Evolutionary conservation across 1,140 invertebrate species (phyloP).

Genomic region (Plectus sambesii): DNA sequence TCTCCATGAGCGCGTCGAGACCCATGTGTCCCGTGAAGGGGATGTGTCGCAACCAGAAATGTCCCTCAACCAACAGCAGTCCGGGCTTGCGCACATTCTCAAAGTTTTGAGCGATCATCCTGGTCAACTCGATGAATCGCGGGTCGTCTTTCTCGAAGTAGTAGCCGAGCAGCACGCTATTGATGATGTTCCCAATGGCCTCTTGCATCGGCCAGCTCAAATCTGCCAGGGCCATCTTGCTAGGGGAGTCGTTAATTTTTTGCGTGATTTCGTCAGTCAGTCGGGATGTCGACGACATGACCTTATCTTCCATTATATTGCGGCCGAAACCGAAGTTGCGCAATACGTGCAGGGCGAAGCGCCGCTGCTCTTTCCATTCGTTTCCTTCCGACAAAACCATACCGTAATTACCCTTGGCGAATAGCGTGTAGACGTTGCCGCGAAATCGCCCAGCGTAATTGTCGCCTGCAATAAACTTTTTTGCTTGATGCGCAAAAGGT

Average conservation of each 20-base stretch:
- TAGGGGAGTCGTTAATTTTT: constrained; percentile 4
- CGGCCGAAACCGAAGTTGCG: constrained; percentile 27
- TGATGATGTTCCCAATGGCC: constrained; percentile 16
- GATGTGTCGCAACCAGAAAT: too few relatives aligned
- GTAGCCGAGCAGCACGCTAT: constrained; percentile 12
- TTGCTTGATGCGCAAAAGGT: too few relatives aligned
- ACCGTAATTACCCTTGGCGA: constrained; percentile 8
- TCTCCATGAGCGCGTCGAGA: too few relatives aligned
- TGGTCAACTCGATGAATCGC: too few relatives aligned
- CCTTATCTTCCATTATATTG: constrained; percentile 27
- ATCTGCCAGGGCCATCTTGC: background rate
- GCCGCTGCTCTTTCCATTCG: constrained; percentile 22
- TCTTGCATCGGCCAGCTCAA: constrained; percentile 9
- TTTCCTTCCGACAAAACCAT: constrained; percentile 17
- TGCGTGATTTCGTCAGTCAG: background rate
- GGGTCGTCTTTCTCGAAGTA: constrained; percentile 16
- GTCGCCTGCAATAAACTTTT: too few relatives aligned
- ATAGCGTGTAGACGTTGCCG: too few relatives aligned
- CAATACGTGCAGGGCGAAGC: constrained; percentile 27
- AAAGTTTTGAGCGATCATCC: too few relatives aligned
- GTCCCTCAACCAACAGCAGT: too few relatives aligned
- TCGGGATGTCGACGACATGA: constrained; percentile 11
- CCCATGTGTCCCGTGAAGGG: too few relatives aligned
- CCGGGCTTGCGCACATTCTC: too few relatives aligned
- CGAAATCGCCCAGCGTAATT: too few relatives aligned